Evolutionary conservation across 2,797 vertebrate species (phyloP), one percentile per base, ranked within the genome.

Genomic region (Acipenser ruthenus): DNA sequence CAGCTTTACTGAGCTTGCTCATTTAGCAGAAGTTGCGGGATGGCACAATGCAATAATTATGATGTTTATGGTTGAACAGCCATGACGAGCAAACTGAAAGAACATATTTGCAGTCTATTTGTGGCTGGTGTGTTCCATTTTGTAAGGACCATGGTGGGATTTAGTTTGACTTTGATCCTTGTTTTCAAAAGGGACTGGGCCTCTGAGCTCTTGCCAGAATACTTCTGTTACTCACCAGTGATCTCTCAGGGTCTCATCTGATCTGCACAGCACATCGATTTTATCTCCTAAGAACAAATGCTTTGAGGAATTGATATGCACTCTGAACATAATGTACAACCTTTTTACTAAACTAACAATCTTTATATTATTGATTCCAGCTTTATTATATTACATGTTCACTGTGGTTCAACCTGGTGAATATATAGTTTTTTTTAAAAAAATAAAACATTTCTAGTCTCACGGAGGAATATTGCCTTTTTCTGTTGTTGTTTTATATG

Each of bases 121-220:
- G 55, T 58, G 55, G 12, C 10, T 2, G 1, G 55, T 2, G 15
- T 58, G 55, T 58, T 58, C 55, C 55, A 58, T 58, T 58, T 58
- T 62, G 15, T 4, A 37, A 18, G 11, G 47, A 62, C 18, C 60
- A 37, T 62, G 47, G 37, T 62, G 60, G 60, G 60, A 62, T 62
- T 62, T 18, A 62, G 60, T 62, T 37, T 62, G 18, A 13, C 60
- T 62, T 62, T 62, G 60, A 62, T 62, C 18, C 18, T 9, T 37
- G 18, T 62, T 62, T 62, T 37, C 60, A 62, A 48, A 62, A 62
- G 60, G 10, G 60, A 11, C 13, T 10, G 18, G 18, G 10, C 37
- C 60, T 62, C 10, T 62, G 60, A 18, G 12, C 7, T 18, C 47
- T 47, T 62, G 60, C 60, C 18, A 62, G 60, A 62, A 47, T 37